These are phyloP conservation scores for Heliconius hermathena DNA, from an alignment of 1,140 invertebrate species.

Conservation along the genomic window DNA sequence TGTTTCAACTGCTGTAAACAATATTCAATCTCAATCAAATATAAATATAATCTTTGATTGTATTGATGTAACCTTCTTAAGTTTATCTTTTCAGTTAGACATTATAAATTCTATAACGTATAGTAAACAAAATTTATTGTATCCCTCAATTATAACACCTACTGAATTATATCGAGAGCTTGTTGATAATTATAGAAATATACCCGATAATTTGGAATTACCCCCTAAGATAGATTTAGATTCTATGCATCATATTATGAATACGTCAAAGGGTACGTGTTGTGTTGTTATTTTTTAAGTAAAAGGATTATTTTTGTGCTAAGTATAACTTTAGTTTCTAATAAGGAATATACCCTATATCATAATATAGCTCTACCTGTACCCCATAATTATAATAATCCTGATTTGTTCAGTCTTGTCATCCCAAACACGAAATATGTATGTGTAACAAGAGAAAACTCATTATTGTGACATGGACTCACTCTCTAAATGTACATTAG, in stretches of 20 bases:
- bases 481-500: slow-evolving; percentile 30
- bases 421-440: slow-evolving; percentile 45
- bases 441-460: slow-evolving; percentile 47
- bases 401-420: slow-evolving; percentile 38
- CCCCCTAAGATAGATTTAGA: slow-evolving; percentile 44
- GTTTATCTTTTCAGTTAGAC: slow-evolving; percentile 48
- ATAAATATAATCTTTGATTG: no score
- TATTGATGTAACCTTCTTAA: slow-evolving; percentile 43
- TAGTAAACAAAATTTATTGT: slow-evolving; percentile 46
- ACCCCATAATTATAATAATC: slow-evolving; percentile 36
- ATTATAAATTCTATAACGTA: slow-evolving; percentile 49
- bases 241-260: slow-evolving; percentile 44
- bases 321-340: slow-evolving; percentile 42
- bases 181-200: slow-evolving; percentile 45
- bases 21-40: slow-evolving; percentile 30
- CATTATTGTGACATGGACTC: slow-evolving; percentile 38
- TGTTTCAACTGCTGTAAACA: slow-evolving; percentile 32
- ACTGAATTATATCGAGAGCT: slow-evolving; percentile 46
- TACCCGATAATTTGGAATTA: slow-evolving; percentile 43
- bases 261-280: no score
- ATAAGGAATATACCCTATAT: slow-evolving; percentile 42
- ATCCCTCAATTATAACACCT: slow-evolving; percentile 45
- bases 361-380: slow-evolving; percentile 46
- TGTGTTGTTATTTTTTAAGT: slow-evolving; percentile 43
- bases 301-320: slow-evolving; percentile 49